A percentile compares a stretch with the other conserved stretches of the same genome.
Conservation (phyloP, 2,888 invertebrate species). For the Xestia c-nigrum region DNA sequence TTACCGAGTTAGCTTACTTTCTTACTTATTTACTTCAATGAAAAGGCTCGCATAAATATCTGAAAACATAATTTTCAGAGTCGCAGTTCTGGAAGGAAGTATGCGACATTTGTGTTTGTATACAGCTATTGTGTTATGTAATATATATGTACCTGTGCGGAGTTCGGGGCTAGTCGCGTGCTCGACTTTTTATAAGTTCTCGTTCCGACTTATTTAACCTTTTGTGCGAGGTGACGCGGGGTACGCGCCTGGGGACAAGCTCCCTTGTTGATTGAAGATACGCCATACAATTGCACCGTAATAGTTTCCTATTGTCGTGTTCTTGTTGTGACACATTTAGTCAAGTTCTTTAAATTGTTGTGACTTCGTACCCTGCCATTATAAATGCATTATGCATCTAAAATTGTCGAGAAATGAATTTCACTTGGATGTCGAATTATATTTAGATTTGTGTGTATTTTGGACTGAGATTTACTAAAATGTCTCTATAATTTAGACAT, state of each 20-base stretch:
- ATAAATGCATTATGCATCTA: constrained; percentile 44
- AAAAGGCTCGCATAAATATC: constrained; percentile 53
- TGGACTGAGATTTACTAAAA: constrained; percentile 31
- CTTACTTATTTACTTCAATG: constrained; percentile 57
- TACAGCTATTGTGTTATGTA: constrained; percentile 55
- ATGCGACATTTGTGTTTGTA: constrained; percentile 51
- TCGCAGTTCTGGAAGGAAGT: constrained; percentile 48
- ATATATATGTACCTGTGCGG: constrained; percentile 46
- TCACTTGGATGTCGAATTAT: constrained; percentile 40
- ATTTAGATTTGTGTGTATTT: constrained; percentile 57
- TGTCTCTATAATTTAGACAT: constrained; percentile 41
- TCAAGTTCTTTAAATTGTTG: constrained; percentile 31
- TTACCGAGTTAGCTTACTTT: constrained; percentile 52
- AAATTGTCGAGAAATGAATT: constrained; percentile 35
- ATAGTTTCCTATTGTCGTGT: constrained; percentile 62
- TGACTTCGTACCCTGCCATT: constrained; percentile 37
- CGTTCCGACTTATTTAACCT: constrained; percentile 79
- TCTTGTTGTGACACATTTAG: constrained; percentile 61
- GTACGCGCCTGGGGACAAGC: constrained; percentile 52
- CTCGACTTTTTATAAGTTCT: constrained; percentile 67
- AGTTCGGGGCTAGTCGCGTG: constrained; percentile 65
- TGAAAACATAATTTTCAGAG: constrained; percentile 52
- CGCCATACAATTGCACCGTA: constrained; percentile 61
- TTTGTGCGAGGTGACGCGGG: constrained; percentile 72
- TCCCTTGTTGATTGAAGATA: constrained; percentile 65